A percentile compares a stretch with the other conserved stretches of the same genome.
These are phyloP conservation scores for Nymphalis polychloros DNA, from an alignment of 2,888 invertebrate species.

Conservation along the genomic window DNA sequence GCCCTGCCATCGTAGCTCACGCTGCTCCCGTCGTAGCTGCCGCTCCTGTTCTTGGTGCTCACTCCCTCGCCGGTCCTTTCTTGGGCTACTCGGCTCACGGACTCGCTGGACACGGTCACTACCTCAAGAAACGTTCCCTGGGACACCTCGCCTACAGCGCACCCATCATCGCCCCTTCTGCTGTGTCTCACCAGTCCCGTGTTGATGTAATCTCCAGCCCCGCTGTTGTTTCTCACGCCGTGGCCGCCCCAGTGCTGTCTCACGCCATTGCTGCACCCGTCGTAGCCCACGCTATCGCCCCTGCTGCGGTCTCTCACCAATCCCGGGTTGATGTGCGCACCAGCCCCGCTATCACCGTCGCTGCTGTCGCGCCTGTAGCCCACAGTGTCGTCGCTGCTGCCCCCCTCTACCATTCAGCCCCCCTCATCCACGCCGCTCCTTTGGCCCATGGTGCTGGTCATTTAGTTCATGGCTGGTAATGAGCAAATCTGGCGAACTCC, in stretches of 20 bases:
- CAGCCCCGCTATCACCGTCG: conserved; percentile 52
- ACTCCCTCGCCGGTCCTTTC: conserved; percentile 28
- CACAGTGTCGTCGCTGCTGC: conserved; percentile 50
- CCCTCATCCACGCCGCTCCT: conserved; percentile 58
- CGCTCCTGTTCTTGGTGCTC: conserved; percentile 41
- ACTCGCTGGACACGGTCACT: conserved; percentile 43
- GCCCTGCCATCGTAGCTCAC: conserved; percentile 44
- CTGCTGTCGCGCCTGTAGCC: conserved; percentile 47
- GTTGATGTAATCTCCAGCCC: conserved; percentile 55
- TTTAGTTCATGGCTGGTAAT: conserved; percentile 65
- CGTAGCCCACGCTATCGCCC: conserved; percentile 37
- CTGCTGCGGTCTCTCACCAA: conserved; percentile 62
- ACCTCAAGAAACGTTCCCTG: conserved; percentile 48
- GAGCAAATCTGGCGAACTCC: conserved; percentile 63
- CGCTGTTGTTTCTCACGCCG: conserved; percentile 43
- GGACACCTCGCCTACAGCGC: conserved; percentile 48
- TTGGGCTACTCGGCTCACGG: conserved; percentile 30
- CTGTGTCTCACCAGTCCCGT: conserved; percentile 79
- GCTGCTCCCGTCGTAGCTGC: conserved; percentile 48
- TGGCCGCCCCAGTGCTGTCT: conserved; percentile 46
- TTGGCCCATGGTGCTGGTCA: conserved; percentile 44
- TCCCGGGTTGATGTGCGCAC: conserved; percentile 59
- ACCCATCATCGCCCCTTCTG: conserved; percentile 63
- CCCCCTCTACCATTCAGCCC: conserved; percentile 37
- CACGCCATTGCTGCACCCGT: conserved; percentile 50